A percentile compares a stretch with the other conserved stretches of the same genome.
These are phyloP conservation scores for Melanotus villosus DNA, from an alignment of 2,888 invertebrate species.

Conservation along the genomic window DNA sequence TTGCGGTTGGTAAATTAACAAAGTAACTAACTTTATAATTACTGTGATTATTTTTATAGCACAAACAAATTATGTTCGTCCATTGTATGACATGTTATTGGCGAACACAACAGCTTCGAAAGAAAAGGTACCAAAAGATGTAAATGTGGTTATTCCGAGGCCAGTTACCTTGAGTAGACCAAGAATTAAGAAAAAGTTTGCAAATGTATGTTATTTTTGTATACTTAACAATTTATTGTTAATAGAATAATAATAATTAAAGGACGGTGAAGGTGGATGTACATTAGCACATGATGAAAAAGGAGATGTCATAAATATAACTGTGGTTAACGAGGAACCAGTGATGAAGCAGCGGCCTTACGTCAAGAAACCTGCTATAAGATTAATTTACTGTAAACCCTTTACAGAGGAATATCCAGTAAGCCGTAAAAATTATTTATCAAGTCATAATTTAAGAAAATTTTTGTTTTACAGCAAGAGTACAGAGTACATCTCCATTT, in stretches of 20 bases:
- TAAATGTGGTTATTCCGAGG: slow-evolving; percentile 31
- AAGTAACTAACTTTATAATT: too few species aligned
- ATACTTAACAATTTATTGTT: too few species aligned
- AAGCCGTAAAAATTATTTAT: too few species aligned
- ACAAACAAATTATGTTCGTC: slow-evolving; percentile 64
- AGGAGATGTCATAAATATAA: slow-evolving; percentile 71
- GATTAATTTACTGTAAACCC: slow-evolving; percentile 74
- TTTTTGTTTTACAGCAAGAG: slow-evolving; percentile 72
- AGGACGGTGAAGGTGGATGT: slow-evolving; percentile 76
- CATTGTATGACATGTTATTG: slow-evolving; percentile 59
- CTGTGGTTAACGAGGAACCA: slow-evolving; percentile 65
- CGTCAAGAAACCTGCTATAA: slow-evolving; percentile 69
- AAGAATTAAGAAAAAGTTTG: slow-evolving; percentile 70
- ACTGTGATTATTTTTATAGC: slow-evolving; percentile 59
- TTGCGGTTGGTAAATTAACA: slow-evolving; percentile 70
- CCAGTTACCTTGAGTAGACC: slow-evolving; percentile 48
- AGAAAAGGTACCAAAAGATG: slow-evolving; percentile 51
- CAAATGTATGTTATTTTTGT: slow-evolving; percentile 70
- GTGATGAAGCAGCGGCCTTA: slow-evolving; percentile 64
- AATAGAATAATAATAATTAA: slow-evolving; percentile 23
- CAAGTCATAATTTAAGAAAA: too few species aligned
- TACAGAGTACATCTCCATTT: slow-evolving; percentile 73
- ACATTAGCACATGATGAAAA: slow-evolving; percentile 76
- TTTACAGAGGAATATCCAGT: slow-evolving; percentile 74
- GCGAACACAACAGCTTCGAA: slow-evolving; percentile 45